Evolutionary conservation across 2,113 vertebrate genomes (phyloP), one percentile per base, ranked within the genome.

Genomic region (Laticauda laticaudata): DNA sequence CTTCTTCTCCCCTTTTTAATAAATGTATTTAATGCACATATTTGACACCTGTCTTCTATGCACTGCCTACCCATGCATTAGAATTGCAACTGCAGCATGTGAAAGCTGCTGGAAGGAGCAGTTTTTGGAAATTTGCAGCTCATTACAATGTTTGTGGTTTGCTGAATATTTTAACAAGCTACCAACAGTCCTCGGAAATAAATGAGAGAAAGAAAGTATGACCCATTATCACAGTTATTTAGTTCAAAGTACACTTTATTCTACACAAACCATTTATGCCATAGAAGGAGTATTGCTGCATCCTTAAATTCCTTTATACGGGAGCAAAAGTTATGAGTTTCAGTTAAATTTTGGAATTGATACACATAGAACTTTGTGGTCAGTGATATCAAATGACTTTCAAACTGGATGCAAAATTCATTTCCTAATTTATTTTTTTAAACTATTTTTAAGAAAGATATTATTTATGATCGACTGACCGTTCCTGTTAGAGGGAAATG

Each of bases 141-240:
- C 39, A 90, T 59, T 59, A 48, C 11, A 85, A 56, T 51, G 69
- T 90, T 57, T 90, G 88, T 90, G 88, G 69, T 90, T 92, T 29
- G 57, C n/a, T 89, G 88, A 85, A 92, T 85, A 92, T 92, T 92
- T 92, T 81, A 89, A 88, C 88, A 89, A n/a, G 64, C 39, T 86
- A 69, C 69, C 88, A 92, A 92, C 54, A 51, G 57, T 24, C 54
- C 64, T 43, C 20, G 55, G 87, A 75, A 51, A 57, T 57, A 23
- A 29, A 85, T 55, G 20, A 48, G 34, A 57, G 54, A 54, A 90
- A 29, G 26, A 39, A 88, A 43, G 87, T 29, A 57, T 92, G 59
- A 90, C 54, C 81, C 53, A 43, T 90, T 20, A 57, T 51, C 53
- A 92, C 21, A 54, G 12, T 75, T 34, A 34, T 69, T 75, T 23